These are phyloP conservation scores for Gadopsis marmoratus DNA, from an alignment of 2,797 vertebrate genomes.

Conservation along the genomic window DNA sequence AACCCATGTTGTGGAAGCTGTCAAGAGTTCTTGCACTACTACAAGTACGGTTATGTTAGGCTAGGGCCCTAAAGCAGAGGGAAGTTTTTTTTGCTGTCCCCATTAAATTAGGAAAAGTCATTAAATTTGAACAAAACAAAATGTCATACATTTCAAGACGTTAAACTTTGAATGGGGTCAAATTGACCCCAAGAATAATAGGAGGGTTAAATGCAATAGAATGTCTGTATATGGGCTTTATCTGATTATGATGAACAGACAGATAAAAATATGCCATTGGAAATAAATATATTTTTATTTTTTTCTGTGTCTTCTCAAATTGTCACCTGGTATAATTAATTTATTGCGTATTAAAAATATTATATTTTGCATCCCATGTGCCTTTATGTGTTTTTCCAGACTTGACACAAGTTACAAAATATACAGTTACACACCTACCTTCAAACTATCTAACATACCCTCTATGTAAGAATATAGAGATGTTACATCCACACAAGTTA, in stretches of 20 bases:
- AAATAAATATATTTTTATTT: constrained; percentile 79
- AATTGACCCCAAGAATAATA: no score
- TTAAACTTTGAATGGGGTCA: no score
- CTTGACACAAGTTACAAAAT: not conserved
- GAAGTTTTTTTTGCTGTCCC: no score
- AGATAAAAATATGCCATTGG: constrained; percentile 62
- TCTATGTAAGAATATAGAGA: not conserved
- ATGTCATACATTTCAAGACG: no score
- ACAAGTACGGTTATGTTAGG: no score
- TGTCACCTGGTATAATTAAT: constrained; percentile 77
- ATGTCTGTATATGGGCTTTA: constrained; percentile 73
- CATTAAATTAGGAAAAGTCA: no score
- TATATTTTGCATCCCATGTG: constrained; percentile 82
- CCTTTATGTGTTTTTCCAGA: constrained; percentile 32
- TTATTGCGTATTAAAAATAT: constrained; percentile 84
- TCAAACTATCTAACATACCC: not conserved
- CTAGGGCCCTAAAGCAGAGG: no score
- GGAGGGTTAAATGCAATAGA: constrained; percentile 73
- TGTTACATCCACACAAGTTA: not conserved
- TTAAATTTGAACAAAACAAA: no score
- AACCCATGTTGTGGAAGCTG: no score
- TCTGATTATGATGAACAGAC: constrained; percentile 62
- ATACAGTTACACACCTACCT: not conserved
- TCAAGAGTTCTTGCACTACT: no score
- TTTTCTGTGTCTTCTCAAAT: constrained; percentile 79